Evolutionary conservation across 2,113 vertebrate genomes (phyloP), one percentile per base, ranked within the genome.

Genomic region (Promerops cafer): DNA sequence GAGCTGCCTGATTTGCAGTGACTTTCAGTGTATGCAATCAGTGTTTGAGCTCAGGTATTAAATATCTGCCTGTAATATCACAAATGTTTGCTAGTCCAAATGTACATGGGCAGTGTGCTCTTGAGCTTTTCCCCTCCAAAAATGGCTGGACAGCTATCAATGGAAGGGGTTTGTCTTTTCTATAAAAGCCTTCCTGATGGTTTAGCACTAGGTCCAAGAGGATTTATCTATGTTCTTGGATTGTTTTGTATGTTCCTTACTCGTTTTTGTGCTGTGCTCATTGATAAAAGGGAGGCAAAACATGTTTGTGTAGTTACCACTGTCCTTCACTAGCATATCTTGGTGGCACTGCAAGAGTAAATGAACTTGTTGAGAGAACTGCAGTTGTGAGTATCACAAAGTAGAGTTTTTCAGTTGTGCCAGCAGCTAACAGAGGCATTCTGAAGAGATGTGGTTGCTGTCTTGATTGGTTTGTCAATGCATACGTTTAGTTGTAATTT

Each of bases 61-160:
- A 40, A 33, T 77, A 28, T 13, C 64, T 40, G 24, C 14, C 70
- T 78, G 35, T 77, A 66, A 39, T 26, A 11, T 52, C 35, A 44
- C 30, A 50, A 4, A 22, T 65, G 20, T 15, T 66, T 83, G 16
- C 31, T 44, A 54, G 26, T 85, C 75, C 69, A 78, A 17, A 54
- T 75, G 33, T 30, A 74, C 16, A 12, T 0, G 2, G 23, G 20
- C 31, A 27, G 11, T 35, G 22, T 71, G 77, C 18, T 77, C 37
- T 57, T 80, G 57, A 61, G 31, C 35, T 60, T 52, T 20, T 16
- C 16, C 0, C 6, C 6, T n/a, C 37, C 15, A 1, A 0, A 7
- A 84, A 39, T 40, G 68, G 13, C 49, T 76, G 42, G 53, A 56
- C 28, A 53, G 28, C 42, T 74, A 5, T 42, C 68, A 57, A 30